Evolutionary conservation across 2,113 vertebrate species (phyloP).

Genomic region (Typhlomys cinereus): DNA sequence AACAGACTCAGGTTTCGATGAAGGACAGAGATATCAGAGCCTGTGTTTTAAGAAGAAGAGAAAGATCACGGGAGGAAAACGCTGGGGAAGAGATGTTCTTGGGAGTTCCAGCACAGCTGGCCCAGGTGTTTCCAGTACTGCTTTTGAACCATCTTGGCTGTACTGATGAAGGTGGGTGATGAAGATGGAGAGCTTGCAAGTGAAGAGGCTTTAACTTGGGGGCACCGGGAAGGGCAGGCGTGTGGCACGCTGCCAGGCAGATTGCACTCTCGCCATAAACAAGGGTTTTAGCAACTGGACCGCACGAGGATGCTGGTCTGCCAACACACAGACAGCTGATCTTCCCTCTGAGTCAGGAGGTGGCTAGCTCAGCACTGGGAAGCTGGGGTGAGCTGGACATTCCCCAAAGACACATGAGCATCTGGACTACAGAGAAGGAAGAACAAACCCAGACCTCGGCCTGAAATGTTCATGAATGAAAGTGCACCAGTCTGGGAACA

Average conservation of each 20-base stretch:
- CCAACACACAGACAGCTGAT: neutral
- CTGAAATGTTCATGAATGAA: conserved; percentile 45
- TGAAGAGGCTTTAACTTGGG: neutral
- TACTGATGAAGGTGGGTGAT: neutral
- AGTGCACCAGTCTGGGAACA: neutral
- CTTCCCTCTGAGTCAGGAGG: neutral
- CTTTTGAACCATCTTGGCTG: too few relatives aligned
- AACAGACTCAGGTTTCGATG: neutral
- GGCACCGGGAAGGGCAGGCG: neutral
- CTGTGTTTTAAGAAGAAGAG: conserved; percentile 22
- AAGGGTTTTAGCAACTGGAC: neutral
- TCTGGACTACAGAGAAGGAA: conserved; percentile 25
- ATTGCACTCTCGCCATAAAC: neutral
- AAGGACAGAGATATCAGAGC: neutral
- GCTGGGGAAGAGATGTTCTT: neutral
- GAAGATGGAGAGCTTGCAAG: fast-evolving
- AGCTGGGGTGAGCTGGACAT: neutral
- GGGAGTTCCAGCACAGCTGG: neutral
- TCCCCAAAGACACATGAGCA: neutral
- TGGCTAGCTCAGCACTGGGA: neutral
- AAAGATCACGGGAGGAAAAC: neutral
- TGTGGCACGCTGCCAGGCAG: neutral
- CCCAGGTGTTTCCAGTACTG: neutral
- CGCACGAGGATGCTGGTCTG: neutral
- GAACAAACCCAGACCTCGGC: neutral